Conservation (phyloP, 2,797 vertebrate species). For the Chloroceryle inda region DNA sequence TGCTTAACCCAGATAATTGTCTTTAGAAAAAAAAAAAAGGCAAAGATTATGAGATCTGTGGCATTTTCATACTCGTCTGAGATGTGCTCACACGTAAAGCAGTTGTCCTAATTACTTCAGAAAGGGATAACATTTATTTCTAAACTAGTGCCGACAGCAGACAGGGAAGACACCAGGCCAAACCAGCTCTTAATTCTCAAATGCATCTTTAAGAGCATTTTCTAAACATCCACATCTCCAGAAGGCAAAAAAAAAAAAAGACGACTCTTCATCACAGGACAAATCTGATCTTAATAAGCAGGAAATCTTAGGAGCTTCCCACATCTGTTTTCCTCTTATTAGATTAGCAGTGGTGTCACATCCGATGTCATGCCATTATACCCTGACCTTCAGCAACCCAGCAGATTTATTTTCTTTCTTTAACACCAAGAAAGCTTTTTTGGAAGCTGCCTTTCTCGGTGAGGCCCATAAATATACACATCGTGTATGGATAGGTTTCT, state of each 20-base stretch:
- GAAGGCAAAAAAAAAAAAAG: neutral
- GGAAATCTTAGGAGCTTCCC: conserved; percentile 36
- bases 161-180: neutral
- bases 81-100: neutral
- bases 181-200: conserved; percentile 28
- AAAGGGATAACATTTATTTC: conserved; percentile 37
- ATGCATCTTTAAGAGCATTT: conserved; percentile 5
- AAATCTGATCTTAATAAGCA: conserved; percentile 47
- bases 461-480: neutral
- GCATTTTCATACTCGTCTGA: neutral
- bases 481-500: neutral
- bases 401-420: neutral
- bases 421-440: neutral
- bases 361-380: neutral
- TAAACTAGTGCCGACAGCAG: conserved; percentile 23
- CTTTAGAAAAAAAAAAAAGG: neutral
- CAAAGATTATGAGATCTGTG: conserved; percentile 6
- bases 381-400: neutral
- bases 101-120: conserved; percentile 28
- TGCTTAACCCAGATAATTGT: neutral
- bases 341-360: conserved; percentile 29
- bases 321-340: conserved; percentile 45
- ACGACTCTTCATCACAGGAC: neutral
- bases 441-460: neutral
- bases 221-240: neutral